phyloP scores from a whole-genome alignment of 2,113 vertebrate genomes.

The Macquaria ambigua region DNA sequence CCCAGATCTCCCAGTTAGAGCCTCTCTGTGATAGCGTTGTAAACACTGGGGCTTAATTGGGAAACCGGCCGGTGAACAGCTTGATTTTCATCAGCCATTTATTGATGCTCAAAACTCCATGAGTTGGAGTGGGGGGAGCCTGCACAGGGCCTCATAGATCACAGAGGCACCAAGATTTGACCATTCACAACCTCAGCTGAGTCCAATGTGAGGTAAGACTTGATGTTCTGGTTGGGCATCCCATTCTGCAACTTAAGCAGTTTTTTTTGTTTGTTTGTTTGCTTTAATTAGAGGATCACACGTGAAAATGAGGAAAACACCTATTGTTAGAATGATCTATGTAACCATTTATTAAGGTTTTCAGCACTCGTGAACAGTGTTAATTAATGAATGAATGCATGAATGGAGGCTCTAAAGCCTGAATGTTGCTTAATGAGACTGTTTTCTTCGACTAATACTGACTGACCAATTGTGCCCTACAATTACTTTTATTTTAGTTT shows the following conservation, averaged over 20 bases:
- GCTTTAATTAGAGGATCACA: conserved; percentile 1
- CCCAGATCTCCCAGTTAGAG: conserved; percentile 62
- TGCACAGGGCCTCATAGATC: conserved; percentile 32
- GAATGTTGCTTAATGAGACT: conserved; percentile 18
- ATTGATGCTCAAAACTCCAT: conserved; percentile 50
- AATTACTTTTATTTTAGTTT: conserved; percentile 3
- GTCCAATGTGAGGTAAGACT: conserved; percentile 39
- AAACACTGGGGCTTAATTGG: conserved; percentile 71
- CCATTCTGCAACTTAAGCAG: background rate
- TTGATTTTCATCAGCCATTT: conserved; percentile 60
- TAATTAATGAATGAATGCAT: conserved; percentile 26
- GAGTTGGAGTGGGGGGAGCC: conserved; percentile 9
- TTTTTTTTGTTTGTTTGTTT: conserved; percentile 1
- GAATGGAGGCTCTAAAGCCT: conserved; percentile 26
- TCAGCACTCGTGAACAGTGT: conserved; percentile 21
- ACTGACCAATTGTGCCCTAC: background rate
- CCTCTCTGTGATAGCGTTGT: conserved; percentile 51
- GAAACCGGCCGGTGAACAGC: conserved; percentile 45
- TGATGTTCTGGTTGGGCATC: background rate
- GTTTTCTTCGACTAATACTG: background rate
- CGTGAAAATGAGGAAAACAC: conserved; percentile 12
- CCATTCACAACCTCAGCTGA: conserved; percentile 28
- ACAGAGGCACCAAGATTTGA: conserved; percentile 11
- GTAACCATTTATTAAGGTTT: conserved; percentile 22
- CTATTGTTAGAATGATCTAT: conserved; percentile 25